phyloP scores from a whole-genome alignment of 2,888 invertebrate species.

The Zhengitettix transpicula region DNA sequence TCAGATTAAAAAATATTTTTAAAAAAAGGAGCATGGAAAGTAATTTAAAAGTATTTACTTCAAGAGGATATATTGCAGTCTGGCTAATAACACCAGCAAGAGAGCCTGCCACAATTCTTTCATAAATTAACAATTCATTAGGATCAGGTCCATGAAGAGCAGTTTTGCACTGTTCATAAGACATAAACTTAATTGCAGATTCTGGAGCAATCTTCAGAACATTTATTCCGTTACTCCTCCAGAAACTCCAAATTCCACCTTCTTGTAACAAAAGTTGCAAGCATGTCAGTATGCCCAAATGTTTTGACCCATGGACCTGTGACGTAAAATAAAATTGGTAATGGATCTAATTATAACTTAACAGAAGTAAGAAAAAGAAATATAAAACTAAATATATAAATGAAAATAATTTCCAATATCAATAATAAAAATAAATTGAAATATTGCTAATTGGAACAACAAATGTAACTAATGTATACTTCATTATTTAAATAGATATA shows the following conservation, averaged over 20 bases:
- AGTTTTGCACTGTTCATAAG: conserved; percentile 90
- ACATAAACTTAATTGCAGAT: conserved; percentile 94
- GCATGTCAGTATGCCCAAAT: conserved; percentile 39
- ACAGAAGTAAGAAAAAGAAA: no score
- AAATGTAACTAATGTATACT: no score
- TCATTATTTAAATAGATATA: no score
- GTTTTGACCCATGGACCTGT: conserved; percentile 76
- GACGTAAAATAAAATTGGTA: neutral
- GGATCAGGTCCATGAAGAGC: conserved; percentile 64
- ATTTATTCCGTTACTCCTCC: conserved; percentile 97
- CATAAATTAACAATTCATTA: conserved; percentile 67
- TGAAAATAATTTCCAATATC: no score
- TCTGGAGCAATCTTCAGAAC: conserved; percentile 98
- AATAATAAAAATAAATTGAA: no score
- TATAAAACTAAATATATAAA: no score
- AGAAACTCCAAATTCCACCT: conserved; percentile 78
- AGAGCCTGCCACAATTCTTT: conserved; percentile 88
- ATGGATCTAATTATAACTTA: no score
- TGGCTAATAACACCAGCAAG: conserved; percentile 91
- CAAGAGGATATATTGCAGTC: conserved; percentile 92
- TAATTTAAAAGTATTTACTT: conserved; percentile 34
- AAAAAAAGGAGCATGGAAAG: neutral
- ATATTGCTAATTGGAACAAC: no score
- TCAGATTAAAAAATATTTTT: no score
- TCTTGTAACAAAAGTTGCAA: conserved; percentile 77